Evolutionary conservation across 2,888 invertebrate genomes (phyloP), one percentile per base, ranked within the genome.

Genomic region (Itoplectis maculator): DNA sequence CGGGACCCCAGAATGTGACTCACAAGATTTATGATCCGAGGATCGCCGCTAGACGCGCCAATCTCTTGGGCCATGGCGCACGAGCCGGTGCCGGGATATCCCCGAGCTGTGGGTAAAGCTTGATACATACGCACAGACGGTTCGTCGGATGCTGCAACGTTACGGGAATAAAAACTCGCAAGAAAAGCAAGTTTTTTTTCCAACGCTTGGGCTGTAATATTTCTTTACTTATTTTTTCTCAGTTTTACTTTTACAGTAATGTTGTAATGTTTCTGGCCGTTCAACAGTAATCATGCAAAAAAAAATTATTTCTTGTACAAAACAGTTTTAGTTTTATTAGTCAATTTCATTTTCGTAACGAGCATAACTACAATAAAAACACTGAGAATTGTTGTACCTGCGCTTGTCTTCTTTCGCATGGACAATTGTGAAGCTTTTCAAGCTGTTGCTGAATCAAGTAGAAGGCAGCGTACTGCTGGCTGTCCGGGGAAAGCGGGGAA

Each of bases 11-110:
- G 84, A 86, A 88, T 87, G 88, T 91, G 91, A 91, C 90, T 91
- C 91, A 91, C 85, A 91, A 91, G 91, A 91, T 91, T 91, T 91
- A 91, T 91, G 87, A 87, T 87, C 84, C 85, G 90, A 84, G 85
- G 81, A 84, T 84, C 79, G 77, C 81, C 78, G 82, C 87, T 85
- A 86, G 88, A 87, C 88, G 86, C 69, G 74, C 85, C 88, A 86
- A 88, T 90, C 87, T 88, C 86, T 82, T 82, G 85, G 76, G 76
- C 79, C 68, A 42, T 75, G 61, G 68, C 74, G 49, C 65, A 7
- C 47, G 68, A 79, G 56, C 78, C 79, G 49, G 69, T 65, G 79
- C 81, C 81, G 61, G 79, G 74, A 76, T 76, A 70, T 77, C 76
- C 81, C 70, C 6, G 37, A 80, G 66, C 59, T 47, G 61, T 49